Evolutionary conservation across 2,888 invertebrate genomes (phyloP).

Genomic region (Drosophila siamana): DNA sequence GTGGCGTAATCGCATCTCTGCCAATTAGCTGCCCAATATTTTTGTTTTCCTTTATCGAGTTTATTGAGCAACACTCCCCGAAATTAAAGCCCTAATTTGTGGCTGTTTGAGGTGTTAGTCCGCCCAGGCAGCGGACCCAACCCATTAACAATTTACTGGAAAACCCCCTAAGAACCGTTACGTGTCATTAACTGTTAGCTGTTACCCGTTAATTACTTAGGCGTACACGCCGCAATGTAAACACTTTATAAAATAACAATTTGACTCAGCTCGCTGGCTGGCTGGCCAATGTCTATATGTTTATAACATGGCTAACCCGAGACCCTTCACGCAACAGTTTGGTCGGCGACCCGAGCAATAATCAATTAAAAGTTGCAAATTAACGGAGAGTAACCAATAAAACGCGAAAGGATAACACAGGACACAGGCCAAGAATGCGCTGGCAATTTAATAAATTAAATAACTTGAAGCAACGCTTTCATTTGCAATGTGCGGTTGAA

Average conservation of each 20-base stretch:
- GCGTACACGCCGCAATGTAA: conserved; percentile 65
- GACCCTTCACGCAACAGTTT: neutral
- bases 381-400: conserved; percentile 67
- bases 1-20: neutral
- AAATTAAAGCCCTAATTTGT: conserved; percentile 7
- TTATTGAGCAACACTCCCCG: neutral
- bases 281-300: conserved; percentile 23
- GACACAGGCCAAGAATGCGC: conserved; percentile 41
- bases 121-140: conserved; percentile 16
- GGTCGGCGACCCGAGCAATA: conserved; percentile 50
- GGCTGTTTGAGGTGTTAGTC: conserved; percentile 10
- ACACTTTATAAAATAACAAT: conserved; percentile 78
- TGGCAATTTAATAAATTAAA: conserved; percentile 81
- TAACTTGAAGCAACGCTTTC: conserved; percentile 73
- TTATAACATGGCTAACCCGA: neutral
- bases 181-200: conserved; percentile 67
- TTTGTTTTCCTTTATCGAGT: neutral
- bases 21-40: neutral
- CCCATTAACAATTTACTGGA: conserved; percentile 30
- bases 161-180: conserved; percentile 43
- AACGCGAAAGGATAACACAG: conserved; percentile 40
- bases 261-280: conserved; percentile 14
- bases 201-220: conserved; percentile 73
- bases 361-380: conserved; percentile 80
- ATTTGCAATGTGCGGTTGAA: conserved; percentile 37